A percentile compares a stretch with the other conserved stretches of the same genome.
Conservation (phyloP, 1,140 invertebrate genomes). For the Dreissena rostriformis region DNA sequence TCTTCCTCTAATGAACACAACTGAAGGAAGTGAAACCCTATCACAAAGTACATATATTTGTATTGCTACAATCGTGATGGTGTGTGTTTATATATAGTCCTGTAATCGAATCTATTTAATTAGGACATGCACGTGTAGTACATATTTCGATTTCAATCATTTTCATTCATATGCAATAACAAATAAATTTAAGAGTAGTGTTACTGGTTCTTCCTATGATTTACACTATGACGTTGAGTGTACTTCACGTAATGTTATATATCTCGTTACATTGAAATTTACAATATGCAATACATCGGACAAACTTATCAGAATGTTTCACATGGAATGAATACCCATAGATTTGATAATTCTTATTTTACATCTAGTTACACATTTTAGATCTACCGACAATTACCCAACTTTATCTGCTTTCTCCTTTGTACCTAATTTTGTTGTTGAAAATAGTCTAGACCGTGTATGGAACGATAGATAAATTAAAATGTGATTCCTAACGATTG, state of each 20-base stretch:
- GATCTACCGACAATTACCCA: not conserved
- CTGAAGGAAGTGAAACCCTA: no score
- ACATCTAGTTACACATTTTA: not conserved
- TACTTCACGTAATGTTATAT: conserved; percentile 5
- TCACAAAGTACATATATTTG: no score
- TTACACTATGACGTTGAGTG: not conserved
- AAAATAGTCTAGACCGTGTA: not conserved
- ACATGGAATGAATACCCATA: not conserved
- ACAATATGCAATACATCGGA: not conserved
- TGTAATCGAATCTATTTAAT: no score
- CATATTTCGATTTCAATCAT: no score
- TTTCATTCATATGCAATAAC: no score
- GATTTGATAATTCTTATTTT: not conserved
- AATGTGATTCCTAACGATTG: no score
- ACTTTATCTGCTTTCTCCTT: not conserved
- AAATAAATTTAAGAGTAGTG: no score
- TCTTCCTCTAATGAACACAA: no score
- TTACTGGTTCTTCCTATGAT: not conserved
- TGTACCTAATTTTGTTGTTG: not conserved
- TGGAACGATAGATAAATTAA: no score
- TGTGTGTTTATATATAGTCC: no score
- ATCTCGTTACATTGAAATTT: not conserved
- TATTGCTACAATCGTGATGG: no score
- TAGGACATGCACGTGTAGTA: no score
- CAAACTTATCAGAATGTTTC: conserved; percentile 1